Base-by-base conservation (phyloP, 2,888 invertebrate species). In the Tachina grossa region DNA sequence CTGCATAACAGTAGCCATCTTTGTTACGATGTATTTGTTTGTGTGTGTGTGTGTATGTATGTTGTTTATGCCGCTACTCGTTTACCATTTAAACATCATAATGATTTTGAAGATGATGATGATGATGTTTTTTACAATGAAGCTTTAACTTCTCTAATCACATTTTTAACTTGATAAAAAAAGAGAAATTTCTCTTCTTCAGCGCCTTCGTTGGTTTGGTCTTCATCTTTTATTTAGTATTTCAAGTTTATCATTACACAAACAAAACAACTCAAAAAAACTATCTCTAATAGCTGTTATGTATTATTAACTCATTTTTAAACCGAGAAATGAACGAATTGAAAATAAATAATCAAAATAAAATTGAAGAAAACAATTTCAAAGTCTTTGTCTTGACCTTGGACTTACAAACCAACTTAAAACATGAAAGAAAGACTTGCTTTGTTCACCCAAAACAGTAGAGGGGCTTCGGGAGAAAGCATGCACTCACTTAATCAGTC, bases 311-410 rank as follows among this genome's bases (percentile, higher is more conserved):
- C 16, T 55, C 41, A 22, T 45, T 61, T 13, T 9, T 9, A 43
- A 57, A 16, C 41, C 51, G 14, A 45, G 49, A 41, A 47, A 59
- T 49, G 41, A 57, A 71, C 78, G 74, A 68, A 65, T 75, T 51
- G 63, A 83, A 71, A 47, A 74, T 49, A 39, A 61, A 53, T 65
- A 71, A 68, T 77, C 77, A 82, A 82, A 72, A 82, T 68, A 72
- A 82, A 79, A 71, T 71, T 63, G 53, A 79, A 79, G 78, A 79
- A 31, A 68, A 80, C 22, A 69, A 63, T 90, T 91, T 91, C 91
- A 90, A 91, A 91, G 91, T 90, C 91, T 91, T 91, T 90, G 89
- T 89, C 91, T 91, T 91, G 91, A 91, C 91, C 91, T 91, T 91
- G 91, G 90, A 91, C 91, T 91, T 89, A 71, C 87, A 87, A 88